Conservation (phyloP, 2,888 invertebrate species). For the Platypus cylindrus region DNA sequence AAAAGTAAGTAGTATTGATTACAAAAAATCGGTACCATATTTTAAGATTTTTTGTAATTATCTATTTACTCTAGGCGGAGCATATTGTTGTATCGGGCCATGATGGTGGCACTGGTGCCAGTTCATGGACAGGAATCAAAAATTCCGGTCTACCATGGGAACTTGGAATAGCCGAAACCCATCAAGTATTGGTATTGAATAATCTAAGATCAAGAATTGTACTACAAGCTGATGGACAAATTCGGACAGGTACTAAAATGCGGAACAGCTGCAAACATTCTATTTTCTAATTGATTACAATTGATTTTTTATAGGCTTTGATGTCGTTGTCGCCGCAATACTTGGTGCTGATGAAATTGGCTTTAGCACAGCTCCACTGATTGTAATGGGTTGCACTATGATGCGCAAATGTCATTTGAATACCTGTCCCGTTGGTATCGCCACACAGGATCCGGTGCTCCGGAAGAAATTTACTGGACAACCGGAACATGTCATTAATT, state of each 20-base stretch:
- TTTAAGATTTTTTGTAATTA: no score
- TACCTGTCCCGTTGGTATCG: constrained; percentile 98
- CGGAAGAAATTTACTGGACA: constrained; percentile 95
- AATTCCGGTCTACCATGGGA: constrained; percentile 98
- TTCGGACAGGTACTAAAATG: constrained; percentile 78
- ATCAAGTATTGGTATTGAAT: constrained; percentile 90
- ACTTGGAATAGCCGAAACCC: constrained; percentile 94
- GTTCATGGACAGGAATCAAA: constrained; percentile 99
- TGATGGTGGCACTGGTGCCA: constrained; percentile 98
- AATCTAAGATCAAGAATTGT: constrained; percentile 86
- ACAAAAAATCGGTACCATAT: no score
- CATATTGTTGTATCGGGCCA: constrained; percentile 98
- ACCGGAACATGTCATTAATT: constrained; percentile 96
- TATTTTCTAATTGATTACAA: neutral
- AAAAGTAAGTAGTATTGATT: constrained; percentile 57
- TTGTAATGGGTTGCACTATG: constrained; percentile 98
- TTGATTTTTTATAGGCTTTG: constrained; percentile 54
- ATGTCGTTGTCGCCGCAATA: constrained; percentile 89
- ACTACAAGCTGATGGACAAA: constrained; percentile 92
- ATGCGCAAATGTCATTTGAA: constrained; percentile 99
- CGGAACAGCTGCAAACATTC: neutral
- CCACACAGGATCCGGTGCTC: constrained; percentile 93
- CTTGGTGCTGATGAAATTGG: constrained; percentile 98
- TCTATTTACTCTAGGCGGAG: constrained; percentile 47
- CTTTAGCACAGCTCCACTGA: constrained; percentile 95